These are phyloP conservation scores for Decapterus maruadsi DNA, from an alignment of 2,797 vertebrate species.

Conservation along the genomic window DNA sequence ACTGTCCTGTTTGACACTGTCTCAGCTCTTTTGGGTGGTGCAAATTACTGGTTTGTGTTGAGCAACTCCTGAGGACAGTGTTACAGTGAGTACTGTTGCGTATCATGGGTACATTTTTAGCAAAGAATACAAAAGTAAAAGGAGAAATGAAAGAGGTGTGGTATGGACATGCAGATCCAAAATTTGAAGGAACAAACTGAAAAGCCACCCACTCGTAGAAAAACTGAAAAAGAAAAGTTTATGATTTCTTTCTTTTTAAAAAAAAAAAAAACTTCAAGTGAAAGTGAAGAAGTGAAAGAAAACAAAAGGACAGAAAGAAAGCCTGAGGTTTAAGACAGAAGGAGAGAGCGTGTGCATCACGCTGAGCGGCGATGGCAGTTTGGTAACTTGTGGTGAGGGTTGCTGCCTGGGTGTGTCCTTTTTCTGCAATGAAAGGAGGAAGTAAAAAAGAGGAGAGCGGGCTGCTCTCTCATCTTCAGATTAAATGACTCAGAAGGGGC, in stretches of 20 bases:
- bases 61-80: neutral
- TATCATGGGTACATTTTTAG: conserved; percentile 12
- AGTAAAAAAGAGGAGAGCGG: conserved; percentile 57
- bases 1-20: neutral
- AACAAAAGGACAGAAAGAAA: neutral
- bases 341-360: neutral
- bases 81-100: neutral
- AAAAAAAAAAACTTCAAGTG: neutral
- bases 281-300: neutral
- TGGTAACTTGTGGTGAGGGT: conserved; percentile 74
- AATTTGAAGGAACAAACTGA: neutral
- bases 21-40: conserved; percentile 26
- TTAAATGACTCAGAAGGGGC: conserved; percentile 65
- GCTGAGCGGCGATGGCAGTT: conserved; percentile 53
- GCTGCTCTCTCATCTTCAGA: conserved; percentile 67
- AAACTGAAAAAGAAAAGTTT: neutral
- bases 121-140: conserved; percentile 7
- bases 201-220: neutral
- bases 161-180: neutral
- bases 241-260: neutral
- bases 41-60: neutral
- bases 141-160: conserved; percentile 45
- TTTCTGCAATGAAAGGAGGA: conserved; percentile 70
- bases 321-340: conserved; percentile 10
- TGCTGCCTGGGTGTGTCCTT: conserved; percentile 74